A percentile compares a stretch with the other conserved stretches of the same genome.
These are phyloP conservation scores for Camponotus floridanus DNA, from an alignment of 1,140 invertebrate species.

Conservation along the genomic window DNA sequence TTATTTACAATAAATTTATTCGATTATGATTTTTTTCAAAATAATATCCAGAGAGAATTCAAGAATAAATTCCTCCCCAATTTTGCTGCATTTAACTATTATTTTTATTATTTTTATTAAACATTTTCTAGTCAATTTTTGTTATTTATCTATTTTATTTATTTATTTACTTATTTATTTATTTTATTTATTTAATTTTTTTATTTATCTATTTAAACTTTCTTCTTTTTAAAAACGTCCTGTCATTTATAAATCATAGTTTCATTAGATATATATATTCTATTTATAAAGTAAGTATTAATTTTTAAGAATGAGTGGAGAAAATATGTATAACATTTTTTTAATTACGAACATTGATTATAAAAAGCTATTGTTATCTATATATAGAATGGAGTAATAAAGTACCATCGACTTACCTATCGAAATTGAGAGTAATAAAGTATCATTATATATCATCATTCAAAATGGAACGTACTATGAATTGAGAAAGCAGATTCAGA, in stretches of 20 bases:
- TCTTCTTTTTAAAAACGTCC: no score
- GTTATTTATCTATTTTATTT: no score
- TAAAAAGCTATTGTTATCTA: neutral
- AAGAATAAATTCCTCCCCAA: neutral
- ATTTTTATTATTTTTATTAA: neutral
- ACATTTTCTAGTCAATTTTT: neutral
- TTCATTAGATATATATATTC: no score
- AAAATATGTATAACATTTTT: neutral
- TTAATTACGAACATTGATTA: no score
- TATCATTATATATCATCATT: constrained; percentile 14
- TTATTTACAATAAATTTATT: neutral
- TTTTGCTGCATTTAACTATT: neutral
- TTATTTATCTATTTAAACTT: no score
- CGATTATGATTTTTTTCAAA: neutral
- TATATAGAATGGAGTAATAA: constrained; percentile 18
- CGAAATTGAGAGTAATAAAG: neutral
- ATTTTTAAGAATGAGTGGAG: no score
- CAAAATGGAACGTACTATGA: constrained; percentile 20
- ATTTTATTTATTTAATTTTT: neutral
- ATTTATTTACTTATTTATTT: no score
- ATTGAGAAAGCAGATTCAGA: neutral
- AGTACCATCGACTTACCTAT: constrained; percentile 36
- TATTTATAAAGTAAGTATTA: no score
- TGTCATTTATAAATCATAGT: no score
- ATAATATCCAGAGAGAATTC: neutral